Base-by-base conservation (phyloP, 2,797 vertebrate species). In the Gobionotothen gibberifrons region DNA sequence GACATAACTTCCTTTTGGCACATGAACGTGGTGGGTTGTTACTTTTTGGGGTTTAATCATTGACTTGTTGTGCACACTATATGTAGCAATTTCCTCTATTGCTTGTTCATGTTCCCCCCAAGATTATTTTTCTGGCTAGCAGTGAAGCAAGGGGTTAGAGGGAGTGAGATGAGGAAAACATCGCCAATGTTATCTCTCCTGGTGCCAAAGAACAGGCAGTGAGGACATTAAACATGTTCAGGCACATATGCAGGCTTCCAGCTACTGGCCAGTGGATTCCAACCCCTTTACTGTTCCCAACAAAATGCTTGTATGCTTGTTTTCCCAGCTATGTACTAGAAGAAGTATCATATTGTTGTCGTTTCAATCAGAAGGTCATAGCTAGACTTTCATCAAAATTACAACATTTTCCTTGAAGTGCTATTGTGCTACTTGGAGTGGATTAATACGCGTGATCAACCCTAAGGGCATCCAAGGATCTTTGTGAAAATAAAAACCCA, bases 71-170 rank as follows among this genome's bases (percentile, higher is more conserved):
- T 76, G 58, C 22, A n/a, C 69, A 71, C 43, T 65, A 58, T 65
- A 69, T 10, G 43, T 75, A 66, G 52, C 71, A 82, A 54, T 84
- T 74, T 72, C 46, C 40, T 78, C 57, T 66, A 62, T 69, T 76
- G 69, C 60, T 49, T 79, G 73, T 72, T 79, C 47, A 57, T 61
- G 43, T 74, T 72, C 43, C 29, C 21, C 75, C 42, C 66, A 54
- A 66, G 69, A 76, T 76, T 59, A 65, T 72, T 83, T 83, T 71
- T 74, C n/a, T 64, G 11, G n/a, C 29, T 68, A 19, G 32, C 55
- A 44, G 32, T 67, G 52, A 79, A 75, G 55, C 22, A 63, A 62
- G 19, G 17, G 40, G 63, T 74, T 57, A 73, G 65, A 72, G 62
- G 72, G 52, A 63, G 67, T 44, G 74, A 66, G 76, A 74, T 59